These are phyloP conservation scores for Ceraclea dissimilis DNA, from an alignment of 2,888 invertebrate species.

Conservation along the genomic window DNA sequence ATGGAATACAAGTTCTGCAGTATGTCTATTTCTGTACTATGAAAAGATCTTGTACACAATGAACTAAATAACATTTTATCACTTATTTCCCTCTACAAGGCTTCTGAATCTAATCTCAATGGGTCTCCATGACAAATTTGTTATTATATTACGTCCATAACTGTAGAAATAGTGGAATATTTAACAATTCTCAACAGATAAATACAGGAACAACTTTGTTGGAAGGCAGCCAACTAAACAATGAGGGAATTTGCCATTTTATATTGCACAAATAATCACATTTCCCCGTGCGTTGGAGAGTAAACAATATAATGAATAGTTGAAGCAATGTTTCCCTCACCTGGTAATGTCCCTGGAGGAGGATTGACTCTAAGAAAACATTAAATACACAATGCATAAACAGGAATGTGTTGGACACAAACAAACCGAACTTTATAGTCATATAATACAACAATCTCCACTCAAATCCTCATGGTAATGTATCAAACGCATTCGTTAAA, in stretches of 20 bases:
- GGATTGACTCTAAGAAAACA: background rate
- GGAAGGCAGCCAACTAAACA: background rate
- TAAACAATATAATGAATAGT: background rate
- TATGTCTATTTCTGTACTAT: no score
- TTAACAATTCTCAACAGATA: background rate
- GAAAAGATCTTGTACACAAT: no score
- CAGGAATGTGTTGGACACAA: background rate
- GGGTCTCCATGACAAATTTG: no score
- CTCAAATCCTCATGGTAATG: constrained; percentile 4
- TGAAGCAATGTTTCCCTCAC: background rate
- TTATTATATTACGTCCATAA: no score
- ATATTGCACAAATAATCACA: background rate
- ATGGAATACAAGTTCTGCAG: no score
- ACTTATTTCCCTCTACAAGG: no score
- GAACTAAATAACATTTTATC: no score
- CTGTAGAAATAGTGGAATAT: no score
- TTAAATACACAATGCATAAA: background rate
- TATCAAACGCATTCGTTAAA: background rate
- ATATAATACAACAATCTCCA: background rate
- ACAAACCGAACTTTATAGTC: background rate
- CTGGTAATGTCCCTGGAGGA: background rate
- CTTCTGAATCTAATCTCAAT: no score
- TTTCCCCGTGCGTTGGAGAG: background rate
- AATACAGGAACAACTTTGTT: background rate
- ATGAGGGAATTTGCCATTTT: background rate